Evolutionary conservation across 2,888 invertebrate species (phyloP).

Genomic region (Ophion obscuratus): DNA sequence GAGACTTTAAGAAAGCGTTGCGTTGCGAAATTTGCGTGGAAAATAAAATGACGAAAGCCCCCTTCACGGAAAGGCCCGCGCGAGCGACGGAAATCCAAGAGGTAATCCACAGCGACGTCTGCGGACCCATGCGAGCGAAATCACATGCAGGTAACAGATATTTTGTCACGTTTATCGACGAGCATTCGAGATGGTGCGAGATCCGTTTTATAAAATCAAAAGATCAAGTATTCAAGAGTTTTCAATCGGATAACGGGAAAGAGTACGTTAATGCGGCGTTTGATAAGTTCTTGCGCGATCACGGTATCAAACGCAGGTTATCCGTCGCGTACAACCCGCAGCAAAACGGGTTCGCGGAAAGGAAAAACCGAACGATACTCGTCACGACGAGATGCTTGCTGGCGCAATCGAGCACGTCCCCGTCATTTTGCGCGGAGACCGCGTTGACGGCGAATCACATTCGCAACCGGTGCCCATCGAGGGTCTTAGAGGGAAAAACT

Average conservation of each 20-base stretch:
- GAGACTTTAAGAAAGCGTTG: conserved; percentile 42
- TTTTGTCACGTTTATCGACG: conserved; percentile 71
- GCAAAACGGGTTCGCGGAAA: conserved; percentile 74
- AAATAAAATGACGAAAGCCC: conserved; percentile 52
- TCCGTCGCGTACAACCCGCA: conserved; percentile 72
- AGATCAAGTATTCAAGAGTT: conserved; percentile 63
- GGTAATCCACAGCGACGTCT: conserved; percentile 70
- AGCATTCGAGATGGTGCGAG: conserved; percentile 67
- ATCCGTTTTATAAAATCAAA: conserved; percentile 68
- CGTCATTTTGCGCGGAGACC: conserved; percentile 76
- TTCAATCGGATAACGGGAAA: conserved; percentile 68
- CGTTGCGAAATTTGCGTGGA: conserved; percentile 56
- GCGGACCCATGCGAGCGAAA: conserved; percentile 65
- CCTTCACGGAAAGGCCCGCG: conserved; percentile 54
- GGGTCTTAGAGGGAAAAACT: conserved; percentile 49
- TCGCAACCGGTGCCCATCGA: conserved; percentile 72
- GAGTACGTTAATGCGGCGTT: conserved; percentile 67
- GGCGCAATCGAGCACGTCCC: conserved; percentile 62
- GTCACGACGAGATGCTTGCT: conserved; percentile 72
- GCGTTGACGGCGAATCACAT: conserved; percentile 72
- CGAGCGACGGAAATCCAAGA: conserved; percentile 54
- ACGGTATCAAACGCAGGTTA: conserved; percentile 70
- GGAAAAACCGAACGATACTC: conserved; percentile 73
- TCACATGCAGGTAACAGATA: conserved; percentile 66
- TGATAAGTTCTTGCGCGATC: conserved; percentile 63